Percentiles rank a stretch among this genome's conserved stretches.
These are phyloP conservation scores for Struthio camelus DNA, from an alignment of 2,113 vertebrate genomes.

Conservation along the genomic window DNA sequence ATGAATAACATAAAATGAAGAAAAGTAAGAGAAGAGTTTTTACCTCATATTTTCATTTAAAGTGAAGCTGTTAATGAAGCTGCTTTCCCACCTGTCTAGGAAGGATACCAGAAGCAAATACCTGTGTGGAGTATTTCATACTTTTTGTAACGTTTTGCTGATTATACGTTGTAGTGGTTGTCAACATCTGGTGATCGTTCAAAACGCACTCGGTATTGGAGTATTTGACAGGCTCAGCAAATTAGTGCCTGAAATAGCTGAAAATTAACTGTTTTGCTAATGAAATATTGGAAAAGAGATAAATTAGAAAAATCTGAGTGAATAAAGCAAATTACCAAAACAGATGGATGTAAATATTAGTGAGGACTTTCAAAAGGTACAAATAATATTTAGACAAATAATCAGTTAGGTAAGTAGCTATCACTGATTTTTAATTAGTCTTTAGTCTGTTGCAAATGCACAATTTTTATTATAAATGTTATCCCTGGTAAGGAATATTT, in stretches of 20 bases:
- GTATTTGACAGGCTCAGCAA: background rate
- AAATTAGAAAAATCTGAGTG: background rate
- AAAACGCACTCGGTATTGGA: background rate
- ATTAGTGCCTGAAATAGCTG: conserved; percentile 12
- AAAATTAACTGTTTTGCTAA: conserved; percentile 1
- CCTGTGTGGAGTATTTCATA: background rate
- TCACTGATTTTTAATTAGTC: background rate
- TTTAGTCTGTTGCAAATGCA: background rate
- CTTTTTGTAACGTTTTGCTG: background rate
- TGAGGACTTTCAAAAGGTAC: background rate
- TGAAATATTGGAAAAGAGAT: background rate
- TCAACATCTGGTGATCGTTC: background rate
- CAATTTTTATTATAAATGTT: background rate
- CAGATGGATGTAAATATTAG: background rate
- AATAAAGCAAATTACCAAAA: background rate
- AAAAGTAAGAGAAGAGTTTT: background rate
- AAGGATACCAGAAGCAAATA: background rate
- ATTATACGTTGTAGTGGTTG: background rate
- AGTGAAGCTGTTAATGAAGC: background rate
- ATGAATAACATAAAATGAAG: background rate
- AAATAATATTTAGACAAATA: background rate
- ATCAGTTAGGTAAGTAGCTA: background rate
- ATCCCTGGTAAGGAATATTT: background rate
- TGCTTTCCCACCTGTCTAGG: background rate
- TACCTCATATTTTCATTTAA: background rate